Evolutionary conservation across 1,140 invertebrate species (phyloP).

Genomic region (Melipona quadrifasciata): DNA sequence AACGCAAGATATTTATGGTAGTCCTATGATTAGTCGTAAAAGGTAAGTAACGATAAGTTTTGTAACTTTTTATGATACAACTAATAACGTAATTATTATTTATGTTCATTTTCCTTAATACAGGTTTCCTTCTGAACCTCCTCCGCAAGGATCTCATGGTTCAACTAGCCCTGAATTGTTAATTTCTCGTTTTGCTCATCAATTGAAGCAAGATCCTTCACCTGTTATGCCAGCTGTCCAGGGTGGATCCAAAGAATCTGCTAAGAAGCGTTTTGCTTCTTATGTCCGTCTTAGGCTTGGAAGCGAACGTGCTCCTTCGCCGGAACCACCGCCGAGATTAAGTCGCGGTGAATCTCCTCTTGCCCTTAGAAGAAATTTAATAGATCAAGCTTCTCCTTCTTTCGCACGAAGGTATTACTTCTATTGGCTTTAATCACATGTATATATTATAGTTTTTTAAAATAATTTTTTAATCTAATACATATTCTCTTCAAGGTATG

Average conservation of each 20-base stretch:
- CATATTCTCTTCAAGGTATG: constrained; percentile 79
- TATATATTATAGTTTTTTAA: neutral
- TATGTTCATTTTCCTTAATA: neutral
- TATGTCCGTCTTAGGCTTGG: constrained; percentile 86
- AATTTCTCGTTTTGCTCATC: constrained; percentile 77
- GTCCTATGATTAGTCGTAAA: constrained; percentile 79
- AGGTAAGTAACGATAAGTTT: constrained; percentile 67
- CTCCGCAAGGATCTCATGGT: constrained; percentile 74
- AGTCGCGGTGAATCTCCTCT: constrained; percentile 85
- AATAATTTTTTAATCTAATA: neutral
- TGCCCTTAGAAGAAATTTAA: constrained; percentile 83
- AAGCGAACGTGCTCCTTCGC: constrained; percentile 82
- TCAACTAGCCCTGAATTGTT: constrained; percentile 77
- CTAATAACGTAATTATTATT: neutral
- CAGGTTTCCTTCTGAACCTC: constrained; percentile 79
- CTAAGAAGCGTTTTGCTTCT: constrained; percentile 87
- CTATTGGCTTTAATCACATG: neutral
- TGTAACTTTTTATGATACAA: too few species aligned
- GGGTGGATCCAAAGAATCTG: constrained; percentile 74
- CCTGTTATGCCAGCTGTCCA: constrained; percentile 63
- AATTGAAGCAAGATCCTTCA: constrained; percentile 75
- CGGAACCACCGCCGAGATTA: constrained; percentile 86
- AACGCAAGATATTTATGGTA: constrained; percentile 77
- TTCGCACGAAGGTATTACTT: constrained; percentile 83
- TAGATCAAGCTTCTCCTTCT: constrained; percentile 82